phyloP scores from a whole-genome alignment of 2,888 invertebrate species.

The Epinotia bilunana region DNA sequence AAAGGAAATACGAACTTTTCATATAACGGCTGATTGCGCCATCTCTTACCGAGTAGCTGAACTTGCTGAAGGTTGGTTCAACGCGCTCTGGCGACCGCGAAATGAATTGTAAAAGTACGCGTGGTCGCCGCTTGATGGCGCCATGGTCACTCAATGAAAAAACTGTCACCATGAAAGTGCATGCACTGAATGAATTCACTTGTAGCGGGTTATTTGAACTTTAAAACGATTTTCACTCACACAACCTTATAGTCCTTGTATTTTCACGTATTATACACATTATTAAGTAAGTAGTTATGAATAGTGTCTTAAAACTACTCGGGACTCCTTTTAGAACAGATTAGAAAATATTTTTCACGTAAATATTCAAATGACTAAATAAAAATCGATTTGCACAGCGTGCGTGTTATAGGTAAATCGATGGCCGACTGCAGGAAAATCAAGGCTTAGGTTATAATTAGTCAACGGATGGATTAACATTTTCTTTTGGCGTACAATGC shows the following conservation, averaged over 20 bases:
- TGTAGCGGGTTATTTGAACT: conserved; percentile 44
- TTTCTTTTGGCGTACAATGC: conserved; percentile 78
- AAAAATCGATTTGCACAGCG: conserved; percentile 52
- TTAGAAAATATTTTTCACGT: not conserved
- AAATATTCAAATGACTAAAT: conserved; percentile 7
- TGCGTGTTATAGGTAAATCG: conserved; percentile 62
- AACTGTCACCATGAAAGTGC: conserved; percentile 87
- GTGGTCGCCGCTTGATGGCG: conserved; percentile 84
- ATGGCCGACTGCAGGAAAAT: conserved; percentile 79
- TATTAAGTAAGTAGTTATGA: conserved; percentile 18
- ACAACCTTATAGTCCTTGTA: conserved; percentile 19
- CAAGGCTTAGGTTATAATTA: conserved; percentile 76
- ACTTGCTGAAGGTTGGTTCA: conserved; percentile 58
- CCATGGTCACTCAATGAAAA: conserved; percentile 85
- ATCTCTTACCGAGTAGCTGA: conserved; percentile 81
- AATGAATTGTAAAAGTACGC: conserved; percentile 76
- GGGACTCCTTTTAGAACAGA: not conserved
- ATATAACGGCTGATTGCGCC: conserved; percentile 59
- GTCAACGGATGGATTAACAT: conserved; percentile 78
- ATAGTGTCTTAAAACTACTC: not conserved
- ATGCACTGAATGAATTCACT: conserved; percentile 64
- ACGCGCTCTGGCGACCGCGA: conserved; percentile 63
- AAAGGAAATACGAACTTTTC: not conserved
- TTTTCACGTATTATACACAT: conserved; percentile 34
- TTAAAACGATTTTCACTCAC: conserved; percentile 21